Conservation (phyloP, 1,140 invertebrate species). For the Pseudobourletiella spinata region DNA sequence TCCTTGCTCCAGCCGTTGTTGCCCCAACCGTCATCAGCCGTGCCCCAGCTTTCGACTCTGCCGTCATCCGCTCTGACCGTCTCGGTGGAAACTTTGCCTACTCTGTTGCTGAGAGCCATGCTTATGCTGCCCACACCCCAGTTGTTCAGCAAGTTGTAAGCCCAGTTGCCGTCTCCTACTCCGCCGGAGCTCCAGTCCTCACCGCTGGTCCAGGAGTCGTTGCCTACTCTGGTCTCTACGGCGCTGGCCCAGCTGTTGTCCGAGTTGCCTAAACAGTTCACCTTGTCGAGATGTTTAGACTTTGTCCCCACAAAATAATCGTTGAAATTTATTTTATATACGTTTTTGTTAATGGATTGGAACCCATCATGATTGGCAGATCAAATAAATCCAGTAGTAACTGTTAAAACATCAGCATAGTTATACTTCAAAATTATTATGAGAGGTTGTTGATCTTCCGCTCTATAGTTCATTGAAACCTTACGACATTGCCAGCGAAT, state of each 20-base stretch:
- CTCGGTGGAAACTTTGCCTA: conserved; percentile 51
- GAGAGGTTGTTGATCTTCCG: too few relatives aligned
- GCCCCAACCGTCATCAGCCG: conserved; percentile 40
- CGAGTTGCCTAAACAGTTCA: neutral
- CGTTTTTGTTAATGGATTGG: too few relatives aligned
- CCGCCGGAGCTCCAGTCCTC: conserved; percentile 27
- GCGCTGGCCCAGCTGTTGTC: neutral
- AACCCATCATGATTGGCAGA: too few relatives aligned
- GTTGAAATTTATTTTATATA: too few relatives aligned
- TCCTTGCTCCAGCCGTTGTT: conserved; percentile 31
- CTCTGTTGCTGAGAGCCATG: conserved; percentile 47
- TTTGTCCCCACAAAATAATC: neutral
- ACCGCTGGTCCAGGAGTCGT: too few relatives aligned
- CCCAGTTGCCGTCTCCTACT: conserved; percentile 40
- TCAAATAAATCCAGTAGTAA: too few relatives aligned
- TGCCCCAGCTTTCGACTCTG: conserved; percentile 46
- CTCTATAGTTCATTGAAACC: too few relatives aligned
- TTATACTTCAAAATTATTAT: too few relatives aligned
- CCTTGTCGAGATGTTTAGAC: too few relatives aligned
- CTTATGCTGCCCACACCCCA: conserved; percentile 45
- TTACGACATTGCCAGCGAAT: too few relatives aligned
- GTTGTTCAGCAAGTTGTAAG: conserved; percentile 41
- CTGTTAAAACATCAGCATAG: too few relatives aligned
- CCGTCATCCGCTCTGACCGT: conserved; percentile 45
- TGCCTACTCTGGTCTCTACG: neutral